Percentiles rank a stretch among this genome's conserved stretches.
Evolutionary conservation across 2,888 invertebrate genomes (phyloP).

Genomic region (Volucella inanis): DNA sequence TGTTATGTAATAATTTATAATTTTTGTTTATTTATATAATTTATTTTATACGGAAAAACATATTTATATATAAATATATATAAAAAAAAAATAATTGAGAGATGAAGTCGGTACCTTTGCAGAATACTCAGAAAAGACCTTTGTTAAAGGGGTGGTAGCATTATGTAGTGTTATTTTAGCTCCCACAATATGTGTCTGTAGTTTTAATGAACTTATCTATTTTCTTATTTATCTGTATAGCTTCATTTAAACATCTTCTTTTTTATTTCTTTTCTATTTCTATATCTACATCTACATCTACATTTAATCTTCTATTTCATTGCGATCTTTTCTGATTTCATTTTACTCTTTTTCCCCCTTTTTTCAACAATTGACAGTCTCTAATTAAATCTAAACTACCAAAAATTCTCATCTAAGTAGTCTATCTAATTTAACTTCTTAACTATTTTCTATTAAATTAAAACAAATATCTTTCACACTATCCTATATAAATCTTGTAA

Average conservation of each 20-base stretch:
- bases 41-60: conserved; percentile 47
- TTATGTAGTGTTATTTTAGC: neutral
- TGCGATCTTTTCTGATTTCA: conserved; percentile 40
- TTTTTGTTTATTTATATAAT: conserved; percentile 66
- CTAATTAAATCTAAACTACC: conserved; percentile 57
- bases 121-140: conserved; percentile 67
- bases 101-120: conserved; percentile 80
- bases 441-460: neutral
- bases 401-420: conserved; percentile 71
- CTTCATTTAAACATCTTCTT: conserved; percentile 29
- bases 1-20: conserved; percentile 31
- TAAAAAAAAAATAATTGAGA: conserved; percentile 75
- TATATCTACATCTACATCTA: conserved; percentile 35
- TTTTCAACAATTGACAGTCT: conserved; percentile 45
- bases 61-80: conserved; percentile 32
- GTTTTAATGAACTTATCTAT: conserved; percentile 13
- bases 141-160: conserved; percentile 23
- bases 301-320: conserved; percentile 54
- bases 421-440: conserved; percentile 43
- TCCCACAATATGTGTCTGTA: conserved; percentile 42
- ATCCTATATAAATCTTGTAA: neutral
- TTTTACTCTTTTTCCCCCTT: conserved; percentile 33
- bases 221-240: conserved; percentile 21
- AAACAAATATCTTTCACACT: neutral
- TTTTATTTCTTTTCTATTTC: conserved; percentile 65